These are phyloP conservation scores for Drosophila anomelani DNA, from an alignment of 2,888 invertebrate species.

Conservation along the genomic window DNA sequence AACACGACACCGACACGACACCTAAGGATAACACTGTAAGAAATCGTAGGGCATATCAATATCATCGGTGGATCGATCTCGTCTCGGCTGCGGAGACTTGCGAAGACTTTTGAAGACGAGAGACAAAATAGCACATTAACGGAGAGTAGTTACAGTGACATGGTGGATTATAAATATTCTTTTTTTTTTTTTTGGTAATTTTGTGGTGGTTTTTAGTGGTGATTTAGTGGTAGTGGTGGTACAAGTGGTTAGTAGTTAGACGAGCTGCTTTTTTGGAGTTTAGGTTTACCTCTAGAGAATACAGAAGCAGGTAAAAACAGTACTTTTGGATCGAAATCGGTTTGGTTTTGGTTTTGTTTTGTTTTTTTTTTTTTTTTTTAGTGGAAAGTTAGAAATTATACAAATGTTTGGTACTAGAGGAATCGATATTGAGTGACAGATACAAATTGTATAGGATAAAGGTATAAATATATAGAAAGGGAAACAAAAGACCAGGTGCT, in stretches of 20 bases:
- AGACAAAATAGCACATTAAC: slow-evolving; percentile 66
- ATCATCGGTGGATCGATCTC: slow-evolving; percentile 34
- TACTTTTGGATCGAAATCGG: slow-evolving; percentile 47
- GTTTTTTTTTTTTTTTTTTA: slow-evolving; percentile 8
- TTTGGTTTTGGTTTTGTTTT: slow-evolving; percentile 28
- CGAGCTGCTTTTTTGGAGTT: slow-evolving; percentile 73
- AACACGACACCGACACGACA: slow-evolving; percentile 68
- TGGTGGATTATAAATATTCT: slow-evolving; percentile 26
- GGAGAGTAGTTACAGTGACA: slow-evolving; percentile 69
- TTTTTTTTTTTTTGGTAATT: slow-evolving; percentile 16
- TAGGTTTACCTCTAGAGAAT: slow-evolving; percentile 80
- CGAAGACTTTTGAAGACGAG: slow-evolving; percentile 45
- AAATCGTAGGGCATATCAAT: slow-evolving; percentile 52
- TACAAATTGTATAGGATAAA: slow-evolving; percentile 41
- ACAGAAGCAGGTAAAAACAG: slow-evolving; percentile 78
- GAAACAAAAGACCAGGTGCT: slow-evolving; percentile 37
- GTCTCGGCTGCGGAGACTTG: slow-evolving; percentile 33
- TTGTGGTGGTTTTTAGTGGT: slow-evolving; percentile 37
- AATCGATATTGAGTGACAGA: slow-evolving; percentile 48
- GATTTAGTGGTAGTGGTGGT: slow-evolving; percentile 35
- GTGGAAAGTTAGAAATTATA: slow-evolving; percentile 49
- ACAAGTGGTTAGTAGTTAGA: slow-evolving; percentile 63
- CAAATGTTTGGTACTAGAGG: slow-evolving; percentile 63
- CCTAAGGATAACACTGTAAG: slow-evolving; percentile 73
- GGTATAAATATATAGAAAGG: slow-evolving; percentile 38